These are phyloP conservation scores for Torymus tubicola DNA, from an alignment of 2,888 invertebrate species.

Conservation along the genomic window DNA sequence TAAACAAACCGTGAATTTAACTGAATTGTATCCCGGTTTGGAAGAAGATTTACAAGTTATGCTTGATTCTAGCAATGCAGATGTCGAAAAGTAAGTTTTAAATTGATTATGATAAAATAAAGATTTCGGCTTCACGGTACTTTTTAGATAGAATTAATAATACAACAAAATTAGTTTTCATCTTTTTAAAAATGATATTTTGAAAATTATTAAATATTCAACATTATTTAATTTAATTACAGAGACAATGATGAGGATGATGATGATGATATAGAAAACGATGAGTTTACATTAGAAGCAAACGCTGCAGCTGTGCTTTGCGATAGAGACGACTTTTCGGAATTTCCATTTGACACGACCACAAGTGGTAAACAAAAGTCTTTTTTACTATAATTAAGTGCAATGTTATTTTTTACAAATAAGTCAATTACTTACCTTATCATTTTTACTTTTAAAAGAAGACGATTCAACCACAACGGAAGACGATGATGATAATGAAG, in stretches of 20 bases:
- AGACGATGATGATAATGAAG: slow-evolving; percentile 15
- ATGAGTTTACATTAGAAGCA: slow-evolving; percentile 34
- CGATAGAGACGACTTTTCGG: slow-evolving; percentile 48
- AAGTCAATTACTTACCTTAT: not conserved
- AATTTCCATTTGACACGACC: slow-evolving; percentile 24
- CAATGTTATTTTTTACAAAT: not conserved
- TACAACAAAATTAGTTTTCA: too few species aligned
- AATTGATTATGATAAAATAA: too few species aligned
- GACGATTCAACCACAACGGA: not conserved
- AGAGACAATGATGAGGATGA: slow-evolving; percentile 56
- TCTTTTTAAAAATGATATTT: too few species aligned
- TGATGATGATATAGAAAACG: slow-evolving; percentile 54
- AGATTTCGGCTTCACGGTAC: too few species aligned
- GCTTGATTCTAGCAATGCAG: slow-evolving; percentile 64
- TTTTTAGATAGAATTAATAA: too few species aligned
- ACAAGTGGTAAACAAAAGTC: slow-evolving; percentile 27
- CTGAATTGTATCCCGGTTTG: slow-evolving; percentile 62
- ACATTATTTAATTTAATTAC: slow-evolving; percentile 13
- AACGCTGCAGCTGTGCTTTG: slow-evolving; percentile 56
- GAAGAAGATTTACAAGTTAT: slow-evolving; percentile 61
- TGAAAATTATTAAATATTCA: not conserved
- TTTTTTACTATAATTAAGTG: not conserved
- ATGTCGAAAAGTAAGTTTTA: slow-evolving; percentile 55
- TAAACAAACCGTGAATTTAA: slow-evolving; percentile 62
- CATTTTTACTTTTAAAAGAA: not conserved